These are phyloP conservation scores for Drosophila pandora DNA, from an alignment of 1,140 invertebrate genomes.

Conservation along the genomic window DNA sequence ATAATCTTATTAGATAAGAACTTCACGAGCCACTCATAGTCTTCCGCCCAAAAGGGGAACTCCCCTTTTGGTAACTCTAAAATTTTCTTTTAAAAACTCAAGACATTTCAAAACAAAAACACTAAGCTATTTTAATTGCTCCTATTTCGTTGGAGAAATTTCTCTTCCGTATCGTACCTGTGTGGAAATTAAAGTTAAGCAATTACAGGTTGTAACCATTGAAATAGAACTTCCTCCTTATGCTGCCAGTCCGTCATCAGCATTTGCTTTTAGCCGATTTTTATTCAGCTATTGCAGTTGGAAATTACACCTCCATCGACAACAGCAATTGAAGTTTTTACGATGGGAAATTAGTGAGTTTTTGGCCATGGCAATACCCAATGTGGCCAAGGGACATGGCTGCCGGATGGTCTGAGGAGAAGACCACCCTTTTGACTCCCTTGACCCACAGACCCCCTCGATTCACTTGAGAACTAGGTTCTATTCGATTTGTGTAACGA, in stretches of 20 bases:
- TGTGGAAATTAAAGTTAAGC: conserved; percentile 29
- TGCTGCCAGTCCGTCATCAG: conserved; percentile 27
- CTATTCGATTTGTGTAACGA: conserved; percentile 80
- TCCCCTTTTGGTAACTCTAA: background rate
- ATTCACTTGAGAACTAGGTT: conserved; percentile 50
- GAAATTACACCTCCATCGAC: conserved; percentile 45
- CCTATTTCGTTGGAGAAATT: background rate
- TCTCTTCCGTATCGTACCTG: background rate
- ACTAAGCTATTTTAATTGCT: background rate
- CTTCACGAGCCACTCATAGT: too few relatives aligned
- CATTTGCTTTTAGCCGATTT: conserved; percentile 14
- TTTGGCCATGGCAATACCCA: conserved; percentile 1
- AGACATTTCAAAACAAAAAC: background rate
- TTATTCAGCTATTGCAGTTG: conserved; percentile 23
- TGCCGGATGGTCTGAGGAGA: background rate
- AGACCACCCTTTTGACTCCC: conserved; percentile 13
- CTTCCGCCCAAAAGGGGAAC: too few relatives aligned
- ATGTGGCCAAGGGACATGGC: conserved; percentile 25
- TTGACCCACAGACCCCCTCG: conserved; percentile 1
- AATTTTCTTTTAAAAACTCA: background rate
- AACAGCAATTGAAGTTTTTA: conserved; percentile 54
- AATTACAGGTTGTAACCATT: conserved; percentile 25
- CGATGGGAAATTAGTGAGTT: conserved; percentile 54
- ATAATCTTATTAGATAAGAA: too few relatives aligned
- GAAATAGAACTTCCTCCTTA: conserved; percentile 4